Base-by-base conservation (phyloP, 2,113 vertebrate genomes). In the Apaloderma vittatum region DNA sequence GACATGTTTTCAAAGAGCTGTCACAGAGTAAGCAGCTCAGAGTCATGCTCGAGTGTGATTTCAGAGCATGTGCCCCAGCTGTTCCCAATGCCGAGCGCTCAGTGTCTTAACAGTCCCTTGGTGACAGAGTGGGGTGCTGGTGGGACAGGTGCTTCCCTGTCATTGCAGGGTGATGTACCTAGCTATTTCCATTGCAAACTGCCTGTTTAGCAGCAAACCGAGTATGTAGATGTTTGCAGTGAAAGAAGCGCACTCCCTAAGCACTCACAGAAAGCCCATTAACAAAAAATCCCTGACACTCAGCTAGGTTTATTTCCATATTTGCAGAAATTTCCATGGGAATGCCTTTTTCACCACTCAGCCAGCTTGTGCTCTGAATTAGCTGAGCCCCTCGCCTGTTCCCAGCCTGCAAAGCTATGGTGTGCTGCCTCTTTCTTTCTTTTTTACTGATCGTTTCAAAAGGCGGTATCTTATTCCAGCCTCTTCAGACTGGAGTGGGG, bases 401-500 rank as follows among this genome's bases (percentile, higher is more conserved):
- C 65, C 84, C 68, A 78, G 71, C n/a, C 74, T 72, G 49, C 83
- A 57, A 37, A 96, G 76, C 9, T 2, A 66, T 77, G 71, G 58
- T 71, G 75, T 37, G 51, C 85, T 82, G 87, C 86, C 88, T 58
- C 85, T 65, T 86, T 88, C 84, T 95, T 77, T 86, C 67, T 48
- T 46, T 88, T 65, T 36, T 22, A 65, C 55, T 1, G 3, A 45
- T 45, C 11, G 0, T 96, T 93, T 95, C 86, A 75, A 90, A 94
- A 79, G 86, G 78, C 26, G 0, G 16, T 45, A 34, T 94, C 86
- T 96, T 51, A 74, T 75, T 92, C 62, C 85, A 89, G 74, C 70
- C 76, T 76, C 88, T 83, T 74, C 93, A 85, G 94, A 17, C 71
- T 40, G 76, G 90, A 92, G 86, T 80, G 94, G 94, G 92, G 95